Conservation (phyloP, 2,888 invertebrate species). For the Hesperia comma region DNA sequence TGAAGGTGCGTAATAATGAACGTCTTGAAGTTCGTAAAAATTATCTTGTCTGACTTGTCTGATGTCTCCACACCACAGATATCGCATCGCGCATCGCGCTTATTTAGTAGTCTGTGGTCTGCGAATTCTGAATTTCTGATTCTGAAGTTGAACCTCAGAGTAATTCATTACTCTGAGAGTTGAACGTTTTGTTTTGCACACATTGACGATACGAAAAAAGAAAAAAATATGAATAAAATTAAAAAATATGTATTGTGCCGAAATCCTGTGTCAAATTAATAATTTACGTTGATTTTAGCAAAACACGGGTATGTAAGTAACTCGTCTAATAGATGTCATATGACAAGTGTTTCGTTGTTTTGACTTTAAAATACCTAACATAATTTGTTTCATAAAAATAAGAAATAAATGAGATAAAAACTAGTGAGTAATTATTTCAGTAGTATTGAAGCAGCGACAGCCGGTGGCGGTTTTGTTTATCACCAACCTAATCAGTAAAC, state of each 20-base stretch:
- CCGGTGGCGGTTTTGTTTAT: conserved; percentile 21
- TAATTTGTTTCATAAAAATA: conserved; percentile 21
- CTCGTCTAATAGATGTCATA: conserved; percentile 40
- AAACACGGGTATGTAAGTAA: conserved; percentile 24
- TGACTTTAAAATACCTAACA: conserved; percentile 33
- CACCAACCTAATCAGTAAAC: conserved; percentile 38
- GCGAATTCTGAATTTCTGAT: neutral
- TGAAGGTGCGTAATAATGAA: no score
- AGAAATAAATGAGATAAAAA: conserved; percentile 24
- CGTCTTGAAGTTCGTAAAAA: no score
- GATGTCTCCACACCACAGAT: neutral
- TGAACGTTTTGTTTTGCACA: conserved; percentile 4
- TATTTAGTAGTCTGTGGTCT: neutral
- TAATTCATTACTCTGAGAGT: no score
- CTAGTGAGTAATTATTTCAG: conserved; percentile 16
- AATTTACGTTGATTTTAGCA: neutral
- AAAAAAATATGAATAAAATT: neutral
- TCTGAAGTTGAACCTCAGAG: no score
- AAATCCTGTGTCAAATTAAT: neutral
- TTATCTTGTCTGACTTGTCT: no score
- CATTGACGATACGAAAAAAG: neutral
- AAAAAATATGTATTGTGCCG: neutral
- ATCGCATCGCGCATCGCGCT: no score
- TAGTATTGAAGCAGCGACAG: conserved; percentile 3
- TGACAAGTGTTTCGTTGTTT: conserved; percentile 41